Conservation (phyloP, 2,113 vertebrate genomes). For the Podarcis raffonei region DNA sequence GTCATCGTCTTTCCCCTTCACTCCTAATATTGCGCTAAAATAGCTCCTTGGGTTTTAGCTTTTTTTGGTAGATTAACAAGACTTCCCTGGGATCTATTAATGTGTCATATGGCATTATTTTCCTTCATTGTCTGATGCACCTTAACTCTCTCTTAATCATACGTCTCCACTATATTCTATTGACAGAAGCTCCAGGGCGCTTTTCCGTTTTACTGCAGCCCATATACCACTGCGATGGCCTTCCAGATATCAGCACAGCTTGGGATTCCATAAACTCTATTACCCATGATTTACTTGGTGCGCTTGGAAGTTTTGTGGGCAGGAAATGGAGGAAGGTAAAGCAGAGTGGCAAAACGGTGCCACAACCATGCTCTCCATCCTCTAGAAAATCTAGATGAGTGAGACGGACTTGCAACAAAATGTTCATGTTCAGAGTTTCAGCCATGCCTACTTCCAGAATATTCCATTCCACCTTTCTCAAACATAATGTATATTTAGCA, state of each 20-base stretch:
- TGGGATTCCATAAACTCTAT: conserved; percentile 63
- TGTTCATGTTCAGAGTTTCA: too few species aligned
- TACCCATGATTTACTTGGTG: conserved; percentile 55
- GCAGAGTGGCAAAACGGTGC: background rate
- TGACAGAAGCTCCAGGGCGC: conserved; percentile 60
- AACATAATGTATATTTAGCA: too few species aligned
- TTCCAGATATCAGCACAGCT: conserved; percentile 56
- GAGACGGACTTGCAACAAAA: too few species aligned
- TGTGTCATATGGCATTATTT: conserved; percentile 48
- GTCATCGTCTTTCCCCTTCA: background rate
- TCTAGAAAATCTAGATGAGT: too few species aligned
- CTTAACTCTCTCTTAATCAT: conserved; percentile 65
- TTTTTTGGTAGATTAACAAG: conserved; percentile 17
- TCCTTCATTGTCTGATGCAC: conserved; percentile 54
- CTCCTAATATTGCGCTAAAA: background rate
- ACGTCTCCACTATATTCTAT: conserved; percentile 49
- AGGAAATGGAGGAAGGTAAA: conserved; percentile 24
- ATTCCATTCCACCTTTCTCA: too few species aligned
- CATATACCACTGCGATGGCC: conserved; percentile 60
- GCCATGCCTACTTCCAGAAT: too few species aligned
- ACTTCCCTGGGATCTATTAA: conserved; percentile 64
- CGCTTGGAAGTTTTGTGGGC: background rate
- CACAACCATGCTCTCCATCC: fast-evolving
- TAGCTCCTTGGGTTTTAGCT: background rate
- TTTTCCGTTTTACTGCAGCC: conserved; percentile 65